Evolutionary conservation across 2,888 invertebrate species (phyloP), one percentile per base, ranked within the genome.

Genomic region (Halictus quadricinctus): DNA sequence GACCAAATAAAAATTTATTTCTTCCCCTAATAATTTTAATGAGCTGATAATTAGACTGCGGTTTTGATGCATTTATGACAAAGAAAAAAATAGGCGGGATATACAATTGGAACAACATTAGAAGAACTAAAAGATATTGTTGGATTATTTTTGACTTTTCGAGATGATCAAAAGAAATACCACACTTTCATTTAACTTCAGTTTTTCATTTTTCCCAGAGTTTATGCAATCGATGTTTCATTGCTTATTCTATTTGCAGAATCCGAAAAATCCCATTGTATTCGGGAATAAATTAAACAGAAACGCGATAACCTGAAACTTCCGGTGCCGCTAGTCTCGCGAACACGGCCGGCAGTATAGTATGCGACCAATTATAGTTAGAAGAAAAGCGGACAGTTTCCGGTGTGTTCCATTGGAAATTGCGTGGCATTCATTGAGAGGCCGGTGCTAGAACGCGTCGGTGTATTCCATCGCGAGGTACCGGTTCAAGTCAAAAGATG

Each of bases 321-420:
- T 83, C 84, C 84, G 48, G 25, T 25, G 29, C 43, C 29, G 60
- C 73, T 18, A n/a, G 48, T 74, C 81, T 54, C 13, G 60, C 29
- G 58, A 74, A 25, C 25, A 36, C 54, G 21, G 41, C 13, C n/a
- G 29, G 25, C 10, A 58, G 4, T 4, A n/a, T 78, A 50, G 76
- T 81, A 81, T 48, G 72, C 80, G 70, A 72, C 54, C 77, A 81
- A 86, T 81, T 86, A 78, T 43, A 85, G 77, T 15, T 25, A 66
- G 72, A 80, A 86, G 85, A 86, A 86, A 73, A 85, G 54, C 66
- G 36, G 66, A 79, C 72, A 60, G 81, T 86, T 85, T 85, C 80
- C 84, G 80, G 64, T 50, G 75, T 60, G 76, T 69, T 79, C 78
- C 81, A 86, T 79, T 79, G 81, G 81, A 79, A 86, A 86, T 79